Evolutionary conservation across 2,113 vertebrate genomes (phyloP).

Genomic region (Amblyornis subalaris): DNA sequence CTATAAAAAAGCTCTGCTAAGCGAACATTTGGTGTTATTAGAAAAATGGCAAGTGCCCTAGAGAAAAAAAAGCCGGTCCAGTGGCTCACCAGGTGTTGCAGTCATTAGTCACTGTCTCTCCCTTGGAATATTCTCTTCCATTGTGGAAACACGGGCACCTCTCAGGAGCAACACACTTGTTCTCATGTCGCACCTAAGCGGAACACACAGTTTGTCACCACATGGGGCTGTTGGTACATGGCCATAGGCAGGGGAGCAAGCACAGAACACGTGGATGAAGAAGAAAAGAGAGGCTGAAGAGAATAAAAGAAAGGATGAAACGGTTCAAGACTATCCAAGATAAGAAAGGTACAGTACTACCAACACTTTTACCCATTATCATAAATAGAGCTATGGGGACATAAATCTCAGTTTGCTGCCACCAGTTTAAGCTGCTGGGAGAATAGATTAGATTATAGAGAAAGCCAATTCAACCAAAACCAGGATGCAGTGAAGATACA

Average conservation of each 20-base stretch:
- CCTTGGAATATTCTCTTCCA: slow-evolving; percentile 80
- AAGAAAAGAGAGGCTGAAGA: neutral
- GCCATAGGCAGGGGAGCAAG: neutral
- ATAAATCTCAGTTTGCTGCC: neutral
- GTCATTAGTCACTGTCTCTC: slow-evolving; percentile 77
- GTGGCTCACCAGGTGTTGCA: slow-evolving; percentile 92
- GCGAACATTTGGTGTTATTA: neutral
- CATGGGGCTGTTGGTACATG: rapidly evolving
- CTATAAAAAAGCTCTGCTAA: neutral
- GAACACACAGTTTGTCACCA: neutral
- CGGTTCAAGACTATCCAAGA: neutral
- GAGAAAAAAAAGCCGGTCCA: neutral
- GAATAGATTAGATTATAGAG: neutral
- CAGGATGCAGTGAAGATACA: neutral
- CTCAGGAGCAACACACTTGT: slow-evolving; percentile 80
- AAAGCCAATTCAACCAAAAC: neutral
- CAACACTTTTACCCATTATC: neutral
- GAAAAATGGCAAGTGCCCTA: neutral
- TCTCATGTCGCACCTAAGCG: slow-evolving; percentile 83
- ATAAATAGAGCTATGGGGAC: neutral
- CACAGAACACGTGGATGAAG: neutral
- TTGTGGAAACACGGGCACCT: slow-evolving; percentile 93
- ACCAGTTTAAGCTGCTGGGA: neutral
- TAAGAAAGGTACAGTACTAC: neutral
- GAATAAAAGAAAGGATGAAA: neutral